These are phyloP conservation scores for Montipora sp. DNA, from an alignment of 64 coral and sea anemone species.

Conservation along the genomic window DNA sequence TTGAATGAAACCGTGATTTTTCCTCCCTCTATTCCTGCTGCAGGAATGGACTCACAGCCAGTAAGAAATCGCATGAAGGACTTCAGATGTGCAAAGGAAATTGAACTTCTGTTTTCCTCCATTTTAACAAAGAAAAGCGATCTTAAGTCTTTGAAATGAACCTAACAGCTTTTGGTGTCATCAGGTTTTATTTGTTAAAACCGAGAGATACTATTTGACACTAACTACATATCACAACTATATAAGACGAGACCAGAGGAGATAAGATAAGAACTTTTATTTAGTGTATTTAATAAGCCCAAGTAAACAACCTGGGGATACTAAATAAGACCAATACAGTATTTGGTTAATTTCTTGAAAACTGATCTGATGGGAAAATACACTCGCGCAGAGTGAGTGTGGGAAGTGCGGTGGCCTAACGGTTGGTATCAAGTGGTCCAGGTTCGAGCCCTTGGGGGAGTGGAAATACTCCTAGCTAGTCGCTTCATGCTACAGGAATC, in stretches of 20 bases:
- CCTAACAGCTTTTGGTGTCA: background rate
- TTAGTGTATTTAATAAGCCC: slow-evolving; percentile 23
- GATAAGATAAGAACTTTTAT: slow-evolving; percentile 33
- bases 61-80: slow-evolving; percentile 44
- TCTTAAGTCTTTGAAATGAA: slow-evolving; percentile 9
- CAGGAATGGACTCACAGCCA: slow-evolving; percentile 42
- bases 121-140: slow-evolving; percentile 6
- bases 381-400: slow-evolving; percentile 22
- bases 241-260: slow-evolving; percentile 25
- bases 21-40: slow-evolving; percentile 49
- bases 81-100: slow-evolving; percentile 27
- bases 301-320: slow-evolving; percentile 28
- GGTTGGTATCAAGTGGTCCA: background rate
- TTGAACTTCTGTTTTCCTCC: slow-evolving; percentile 14
- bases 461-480: slow-evolving; percentile 11
- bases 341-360: slow-evolving; percentile 10
- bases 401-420: slow-evolving; percentile 11
- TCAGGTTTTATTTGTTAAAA: slow-evolving; percentile 10
- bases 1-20: slow-evolving; percentile 44
- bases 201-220: background rate
- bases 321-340: slow-evolving; percentile 13
- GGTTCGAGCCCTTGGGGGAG: too few species aligned
- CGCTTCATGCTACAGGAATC: slow-evolving; percentile 16
- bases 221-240: slow-evolving; percentile 24
- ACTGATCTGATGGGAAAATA: slow-evolving; percentile 26